A percentile compares a stretch with the other conserved stretches of the same genome.
Conservation (phyloP, 2,113 vertebrate species). For the Circaetus gallicus region DNA sequence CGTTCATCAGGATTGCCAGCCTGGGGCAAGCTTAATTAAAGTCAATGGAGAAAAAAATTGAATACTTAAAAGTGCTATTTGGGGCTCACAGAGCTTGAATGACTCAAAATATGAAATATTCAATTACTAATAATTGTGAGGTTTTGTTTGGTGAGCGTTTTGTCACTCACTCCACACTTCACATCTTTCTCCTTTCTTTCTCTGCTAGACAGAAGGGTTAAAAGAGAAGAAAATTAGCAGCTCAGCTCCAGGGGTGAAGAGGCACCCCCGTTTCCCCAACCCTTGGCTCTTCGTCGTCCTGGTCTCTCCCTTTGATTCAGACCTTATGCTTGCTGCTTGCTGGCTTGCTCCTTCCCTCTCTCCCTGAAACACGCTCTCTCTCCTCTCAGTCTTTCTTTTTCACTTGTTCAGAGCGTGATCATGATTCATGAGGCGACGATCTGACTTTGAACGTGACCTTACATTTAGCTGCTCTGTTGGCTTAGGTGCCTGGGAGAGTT, state of each 20-base stretch:
- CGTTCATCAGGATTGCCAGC: slow-evolving; percentile 66
- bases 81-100: slow-evolving; percentile 71
- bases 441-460: slow-evolving; percentile 9
- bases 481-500: neutral
- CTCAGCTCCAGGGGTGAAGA: neutral
- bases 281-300: neutral
- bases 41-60: slow-evolving; percentile 80
- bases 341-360: neutral
- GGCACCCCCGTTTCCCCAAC: neutral
- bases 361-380: neutral
- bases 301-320: neutral
- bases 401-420: neutral
- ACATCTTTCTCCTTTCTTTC: neutral
- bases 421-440: slow-evolving; percentile 12
- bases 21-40: slow-evolving; percentile 78
- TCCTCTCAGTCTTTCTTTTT: neutral
- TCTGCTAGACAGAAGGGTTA: neutral
- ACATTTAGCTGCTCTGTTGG: slow-evolving; percentile 17
- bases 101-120: slow-evolving; percentile 73
- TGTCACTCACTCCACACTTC: slow-evolving; percentile 46
- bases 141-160: slow-evolving; percentile 52
- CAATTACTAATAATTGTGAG: slow-evolving; percentile 56
- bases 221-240: neutral
- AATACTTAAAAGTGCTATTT: slow-evolving; percentile 71
- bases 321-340: neutral